Evolutionary conservation across 2,888 invertebrate genomes (phyloP), one percentile per base, ranked within the genome.

Genomic region (Rotaria socialis): DNA sequence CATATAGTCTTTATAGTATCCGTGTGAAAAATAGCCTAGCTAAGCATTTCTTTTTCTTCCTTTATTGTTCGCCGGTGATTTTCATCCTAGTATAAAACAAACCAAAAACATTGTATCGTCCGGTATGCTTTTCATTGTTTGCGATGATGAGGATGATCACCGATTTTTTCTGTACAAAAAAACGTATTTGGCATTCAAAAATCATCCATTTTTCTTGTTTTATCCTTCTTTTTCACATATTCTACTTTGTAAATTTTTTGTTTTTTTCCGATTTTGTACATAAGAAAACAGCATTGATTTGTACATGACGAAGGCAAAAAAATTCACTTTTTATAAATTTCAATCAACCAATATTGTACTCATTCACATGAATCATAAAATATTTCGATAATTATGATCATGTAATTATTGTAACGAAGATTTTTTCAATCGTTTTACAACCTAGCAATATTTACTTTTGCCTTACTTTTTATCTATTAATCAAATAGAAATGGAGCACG

Each of bases 21-120:
- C 27, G 14, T 41, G 67, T 67, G 67, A 67, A 19, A 67, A 8
- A 35, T 67, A 67, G 67, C 35, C 35, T 67, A 67, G 67, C 35
- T 67, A 67, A 67, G 35, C 67, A 22, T 67, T 67, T 67, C 35
- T 2, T 35, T 67, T 24, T 55, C 5, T 35, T 67, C 14, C 8
- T 35, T 67, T 14, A 67, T n/a, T 67, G 58, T 60, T 86, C 60
- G 84, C 85, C 80, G 41, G 80, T 56, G 80, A 85, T 55, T 56
- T 80, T 55, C 56, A 80, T 56, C 55, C 56, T 24, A 85, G 80
- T 85, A 56, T 56, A 43, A 56, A 56, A 80, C 43, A 85, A 50
- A 50, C 0, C 10, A 50, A 85, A 16, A 58, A 67, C 56, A 19
- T 24, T 43, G 14, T 67, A 0, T 67, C 16, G 35, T 35, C 67